Percentiles rank a stretch among this genome's conserved stretches.
phyloP scores from a whole-genome alignment of 92 coral and sea anemone genomes.

The Virgularia gustaviana region DNA sequence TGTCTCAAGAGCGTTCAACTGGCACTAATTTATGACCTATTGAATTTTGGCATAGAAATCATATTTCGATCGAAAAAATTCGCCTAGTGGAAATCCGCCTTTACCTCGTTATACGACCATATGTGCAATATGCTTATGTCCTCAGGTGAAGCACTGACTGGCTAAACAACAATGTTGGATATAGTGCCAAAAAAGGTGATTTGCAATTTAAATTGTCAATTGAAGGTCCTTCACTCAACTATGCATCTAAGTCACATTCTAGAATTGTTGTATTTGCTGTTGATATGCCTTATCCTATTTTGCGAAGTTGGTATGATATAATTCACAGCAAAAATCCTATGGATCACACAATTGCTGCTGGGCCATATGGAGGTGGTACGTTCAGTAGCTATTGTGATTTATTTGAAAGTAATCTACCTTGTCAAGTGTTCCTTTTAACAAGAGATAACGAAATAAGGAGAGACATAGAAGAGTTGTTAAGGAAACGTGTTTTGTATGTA shows the following conservation, averaged over 20 bases:
- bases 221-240: constrained; percentile 2
- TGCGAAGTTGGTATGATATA: not conserved
- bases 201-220: constrained; percentile 18
- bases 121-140: not conserved
- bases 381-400: constrained; percentile 49
- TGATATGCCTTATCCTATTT: constrained; percentile 16
- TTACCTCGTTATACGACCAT: no score
- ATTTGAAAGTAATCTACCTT: constrained; percentile 52
- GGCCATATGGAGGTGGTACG: no score
- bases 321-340: not conserved
- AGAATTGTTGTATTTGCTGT: constrained; percentile 21
- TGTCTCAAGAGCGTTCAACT: no score
- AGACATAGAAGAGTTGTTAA: constrained; percentile 46
- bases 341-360: no score
- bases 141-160: not conserved
- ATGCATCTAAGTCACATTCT: constrained; percentile 5
- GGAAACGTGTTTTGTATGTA: constrained; percentile 52
- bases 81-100: no score
- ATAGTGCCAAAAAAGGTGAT: constrained; percentile 3
- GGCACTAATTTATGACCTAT: no score
- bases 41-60: no score
- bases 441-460: constrained; percentile 38
- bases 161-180: not conserved
- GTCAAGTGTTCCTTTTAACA: constrained; percentile 50
- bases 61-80: no score